Evolutionary conservation across 2,113 vertebrate genomes (phyloP), one percentile per base, ranked within the genome.

Genomic region (Ramphastos sulfuratus): DNA sequence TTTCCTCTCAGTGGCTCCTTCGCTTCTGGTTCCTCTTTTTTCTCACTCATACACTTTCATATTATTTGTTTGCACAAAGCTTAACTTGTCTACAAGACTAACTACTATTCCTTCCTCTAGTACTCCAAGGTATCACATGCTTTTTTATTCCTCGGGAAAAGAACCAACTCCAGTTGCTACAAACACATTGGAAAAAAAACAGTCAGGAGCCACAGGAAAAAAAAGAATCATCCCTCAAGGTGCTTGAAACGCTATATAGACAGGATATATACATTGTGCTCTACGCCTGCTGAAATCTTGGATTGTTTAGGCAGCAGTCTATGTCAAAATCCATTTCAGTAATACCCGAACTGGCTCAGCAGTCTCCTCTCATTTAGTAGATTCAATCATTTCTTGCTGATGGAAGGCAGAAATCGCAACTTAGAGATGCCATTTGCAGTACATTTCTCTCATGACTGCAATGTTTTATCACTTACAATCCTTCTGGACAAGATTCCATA

Each of bases 381-480:
- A 92, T 92, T 87, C 92, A 95, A 94, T 85, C 81, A 42, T 54
- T 94, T 44, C 88, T 91, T 92, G 80, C 91, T 95, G 93, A 97
- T 80, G 66, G 93, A 92, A 96, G 82, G 66, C 48, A 96, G 92
- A 92, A 95, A 94, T 87, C 86, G 86, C 70, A 92, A 80, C 79
- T 89, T 67, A 67, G 84, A 84, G 80, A 92, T 88, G 86, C 78
- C 82, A 95, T 76, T 95, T 82, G 75, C 75, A 76, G 71, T 76
- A 78, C 58, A 74, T 95, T 93, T 95, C 87, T 88, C 89, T 69
- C 83, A n/a, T 35, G 74, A 81, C 89, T 64, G 58, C 39, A 80
- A 93, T 59, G 69, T 85, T 96, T 93, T 93, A 94, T 92, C 83
- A 82, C 85, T 92, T 89, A 66, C 27, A 75, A 30, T 77, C 74